A percentile compares a stretch with the other conserved stretches of the same genome.
These are phyloP conservation scores for Wiebesia pumilae DNA, from an alignment of 1,140 invertebrate genomes.

Conservation along the genomic window DNA sequence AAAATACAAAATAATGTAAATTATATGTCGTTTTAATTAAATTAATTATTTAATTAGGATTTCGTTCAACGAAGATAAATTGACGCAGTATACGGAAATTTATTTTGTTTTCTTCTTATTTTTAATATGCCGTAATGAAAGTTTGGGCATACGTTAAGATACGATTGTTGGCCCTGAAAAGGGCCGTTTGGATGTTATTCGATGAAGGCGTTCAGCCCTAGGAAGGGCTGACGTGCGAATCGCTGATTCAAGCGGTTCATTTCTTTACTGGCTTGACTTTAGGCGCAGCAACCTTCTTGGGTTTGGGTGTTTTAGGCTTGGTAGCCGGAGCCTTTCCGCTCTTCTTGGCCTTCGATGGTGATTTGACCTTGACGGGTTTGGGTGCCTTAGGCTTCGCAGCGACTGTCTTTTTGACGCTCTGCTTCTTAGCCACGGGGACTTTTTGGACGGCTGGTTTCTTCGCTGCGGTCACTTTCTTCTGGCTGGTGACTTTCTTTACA, in stretches of 20 bases:
- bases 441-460: constrained; percentile 1
- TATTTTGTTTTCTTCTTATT: too few relatives aligned
- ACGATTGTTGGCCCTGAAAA: constrained; percentile 59
- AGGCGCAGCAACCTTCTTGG: constrained; percentile 15
- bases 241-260: too few relatives aligned
- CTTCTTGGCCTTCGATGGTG: constrained; percentile 28
- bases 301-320: constrained; percentile 43
- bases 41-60: too few relatives aligned
- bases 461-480: constrained; percentile 52
- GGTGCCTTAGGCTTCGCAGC: background rate
- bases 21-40: too few relatives aligned
- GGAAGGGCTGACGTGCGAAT: too few relatives aligned
- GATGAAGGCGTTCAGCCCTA: background rate
- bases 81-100: too few relatives aligned
- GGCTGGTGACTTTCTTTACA: constrained; percentile 55
- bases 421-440: background rate
- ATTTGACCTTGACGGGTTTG: constrained; percentile 7
- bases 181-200: constrained; percentile 52
- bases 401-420: background rate
- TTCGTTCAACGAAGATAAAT: too few relatives aligned
- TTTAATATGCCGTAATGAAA: too few relatives aligned
- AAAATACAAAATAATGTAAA: too few relatives aligned
- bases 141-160: background rate
- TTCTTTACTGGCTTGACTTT: constrained; percentile 21
- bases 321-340: background rate